Percentiles rank a stretch among this genome's conserved stretches.
These are phyloP conservation scores for Parnassius smintheus DNA, from an alignment of 2,888 invertebrate genomes.

Conservation along the genomic window DNA sequence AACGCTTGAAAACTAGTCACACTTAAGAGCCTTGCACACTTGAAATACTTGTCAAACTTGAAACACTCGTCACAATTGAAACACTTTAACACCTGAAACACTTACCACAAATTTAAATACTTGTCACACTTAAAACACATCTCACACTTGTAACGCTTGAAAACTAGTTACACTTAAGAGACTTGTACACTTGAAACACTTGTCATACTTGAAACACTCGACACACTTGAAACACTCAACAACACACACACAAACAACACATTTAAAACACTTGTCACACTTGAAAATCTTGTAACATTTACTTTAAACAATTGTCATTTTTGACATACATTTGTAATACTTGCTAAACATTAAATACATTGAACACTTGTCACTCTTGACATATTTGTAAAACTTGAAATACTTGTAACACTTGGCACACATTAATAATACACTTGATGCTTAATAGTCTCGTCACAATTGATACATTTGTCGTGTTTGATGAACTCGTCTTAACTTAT, in stretches of 20 bases:
- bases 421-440: no score
- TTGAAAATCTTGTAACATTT: neutral
- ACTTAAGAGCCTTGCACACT: neutral
- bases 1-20: neutral
- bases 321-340: neutral
- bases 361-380: no score
- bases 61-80: neutral
- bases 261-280: neutral
- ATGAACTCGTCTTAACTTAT: no score
- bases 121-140: neutral
- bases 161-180: no score
- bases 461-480: no score
- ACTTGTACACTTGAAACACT: neutral
- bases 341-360: neutral
- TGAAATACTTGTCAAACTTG: neutral
- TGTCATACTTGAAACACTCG: neutral
- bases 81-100: neutral
- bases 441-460: no score
- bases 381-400: neutral
- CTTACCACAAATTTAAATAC: neutral
- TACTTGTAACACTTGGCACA: no score
- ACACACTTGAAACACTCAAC: no score
- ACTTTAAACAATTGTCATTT: neutral
- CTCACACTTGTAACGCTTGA: conserved; percentile 7
- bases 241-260: no score